Evolutionary conservation across 2,888 invertebrate species (phyloP).

Genomic region (Megastigmus dorsalis): DNA sequence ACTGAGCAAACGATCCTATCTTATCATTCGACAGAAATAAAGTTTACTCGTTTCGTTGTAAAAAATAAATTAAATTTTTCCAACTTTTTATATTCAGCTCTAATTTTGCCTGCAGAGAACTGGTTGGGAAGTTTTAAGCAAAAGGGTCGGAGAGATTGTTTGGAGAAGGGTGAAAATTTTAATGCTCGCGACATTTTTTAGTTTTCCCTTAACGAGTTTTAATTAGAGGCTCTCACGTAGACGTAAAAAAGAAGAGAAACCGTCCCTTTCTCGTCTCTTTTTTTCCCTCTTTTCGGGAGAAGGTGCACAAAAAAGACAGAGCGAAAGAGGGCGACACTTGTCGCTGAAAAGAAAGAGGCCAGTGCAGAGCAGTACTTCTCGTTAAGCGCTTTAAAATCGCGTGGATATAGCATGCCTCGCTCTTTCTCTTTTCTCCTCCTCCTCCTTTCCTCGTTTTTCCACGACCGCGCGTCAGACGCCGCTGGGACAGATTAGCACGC

Average conservation of each 20-base stretch:
- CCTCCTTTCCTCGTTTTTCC: constrained; percentile 47
- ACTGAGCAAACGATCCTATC: no score
- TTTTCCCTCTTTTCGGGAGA: constrained; percentile 28
- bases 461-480: constrained; percentile 39
- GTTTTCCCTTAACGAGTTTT: constrained; percentile 44
- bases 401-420: constrained; percentile 57
- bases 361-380: constrained; percentile 57
- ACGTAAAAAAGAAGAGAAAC: constrained; percentile 19
- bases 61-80: neutral
- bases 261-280: constrained; percentile 1
- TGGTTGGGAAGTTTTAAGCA: no score
- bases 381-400: constrained; percentile 62
- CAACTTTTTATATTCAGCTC: no score
- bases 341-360: constrained; percentile 55
- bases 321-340: constrained; percentile 15
- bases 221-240: constrained; percentile 38
- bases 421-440: constrained; percentile 43
- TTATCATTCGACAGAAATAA: no score
- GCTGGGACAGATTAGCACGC: constrained; percentile 60
- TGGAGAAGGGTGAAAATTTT: constrained; percentile 3
- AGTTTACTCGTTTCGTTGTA: no score
- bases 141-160: neutral
- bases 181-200: constrained; percentile 14
- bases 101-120: no score
- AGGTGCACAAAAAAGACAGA: neutral